Conservation (phyloP, 2,888 invertebrate genomes). For the Eutolmus rufibarbis region DNA sequence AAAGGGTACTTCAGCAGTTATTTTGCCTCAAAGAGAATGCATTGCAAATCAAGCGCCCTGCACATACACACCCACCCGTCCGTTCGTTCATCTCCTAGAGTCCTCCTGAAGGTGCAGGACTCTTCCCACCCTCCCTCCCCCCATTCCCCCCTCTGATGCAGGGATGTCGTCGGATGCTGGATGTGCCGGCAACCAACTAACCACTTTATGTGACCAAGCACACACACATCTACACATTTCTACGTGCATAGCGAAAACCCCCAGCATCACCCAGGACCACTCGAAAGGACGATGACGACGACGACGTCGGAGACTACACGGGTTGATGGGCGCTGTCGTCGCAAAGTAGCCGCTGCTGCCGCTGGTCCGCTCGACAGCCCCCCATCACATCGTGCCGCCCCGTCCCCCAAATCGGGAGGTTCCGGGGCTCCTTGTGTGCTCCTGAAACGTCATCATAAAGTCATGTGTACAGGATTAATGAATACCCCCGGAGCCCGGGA, state of each 20-base stretch:
- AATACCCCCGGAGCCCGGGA: conserved; percentile 48
- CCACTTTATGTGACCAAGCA: conserved; percentile 52
- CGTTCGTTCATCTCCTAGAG: neutral
- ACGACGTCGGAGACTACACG: conserved; percentile 38
- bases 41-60: conserved; percentile 34
- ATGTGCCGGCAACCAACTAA: conserved; percentile 51
- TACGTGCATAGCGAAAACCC: neutral
- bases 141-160: neutral
- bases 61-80: neutral
- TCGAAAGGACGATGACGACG: conserved; percentile 49
- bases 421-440: conserved; percentile 17
- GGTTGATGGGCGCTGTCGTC: conserved; percentile 38
- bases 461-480: conserved; percentile 53
- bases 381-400: neutral
- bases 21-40: conserved; percentile 46
- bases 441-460: conserved; percentile 50
- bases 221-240: conserved; percentile 27
- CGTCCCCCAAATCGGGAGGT: neutral
- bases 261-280: conserved; percentile 8
- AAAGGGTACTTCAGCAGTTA: conserved; percentile 45
- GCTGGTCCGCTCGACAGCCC: conserved; percentile 28
- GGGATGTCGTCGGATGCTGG: neutral
- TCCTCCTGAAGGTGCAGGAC: conserved; percentile 26
- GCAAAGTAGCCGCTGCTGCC: conserved; percentile 41
- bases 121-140: neutral